Evolutionary conservation across 2,113 vertebrate genomes (phyloP), one percentile per base, ranked within the genome.

Genomic region (Nesospiza acunhae): DNA sequence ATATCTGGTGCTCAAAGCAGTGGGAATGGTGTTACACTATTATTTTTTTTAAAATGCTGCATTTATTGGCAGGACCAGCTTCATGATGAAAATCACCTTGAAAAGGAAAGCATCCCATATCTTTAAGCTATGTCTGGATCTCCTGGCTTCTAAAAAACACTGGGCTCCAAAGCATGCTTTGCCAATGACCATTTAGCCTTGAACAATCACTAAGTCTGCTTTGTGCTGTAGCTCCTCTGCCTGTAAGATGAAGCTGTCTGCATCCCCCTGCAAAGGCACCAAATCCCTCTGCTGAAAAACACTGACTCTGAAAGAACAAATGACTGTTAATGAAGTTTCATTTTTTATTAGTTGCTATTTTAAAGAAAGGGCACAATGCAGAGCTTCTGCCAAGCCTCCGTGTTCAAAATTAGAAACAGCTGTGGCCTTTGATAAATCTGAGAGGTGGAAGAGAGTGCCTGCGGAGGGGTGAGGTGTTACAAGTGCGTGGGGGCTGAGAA

Each of bases 281-380:
- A 1, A 77, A 85, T 60, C 62, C 59, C 60, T 93, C 77, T 79
- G 37, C 86, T 82, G 82, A 92, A 83, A 91, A 78, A 60, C 72
- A 49, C 62, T 42, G 59, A 68, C 42, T 62, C 77, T 84, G 81
- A 85, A 90, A 84, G 56, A 89, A 52, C 46, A 94, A 67, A 17
- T 35, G 70, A n/a, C 70, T 94, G 62, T 68, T 84, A 85, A 87
- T 95, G 92, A 69, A 1, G 9, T 80, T 94, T 88, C 79, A 70
- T 90, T 95, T 96, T 80, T 84, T 89, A 84, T 95, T 94, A 90
- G 87, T 76, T 35, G 8, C 72, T 82, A 53, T 92, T 94, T 91
- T 93, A 92, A 92, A 87, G 80, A 92, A 92, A 84, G 60, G 77
- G 47, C 72, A 82, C 66, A 84, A 95, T 76, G 67, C 42, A 68